Conservation (phyloP, 2,113 vertebrate genomes). For the Galeopterus variegatus region DNA sequence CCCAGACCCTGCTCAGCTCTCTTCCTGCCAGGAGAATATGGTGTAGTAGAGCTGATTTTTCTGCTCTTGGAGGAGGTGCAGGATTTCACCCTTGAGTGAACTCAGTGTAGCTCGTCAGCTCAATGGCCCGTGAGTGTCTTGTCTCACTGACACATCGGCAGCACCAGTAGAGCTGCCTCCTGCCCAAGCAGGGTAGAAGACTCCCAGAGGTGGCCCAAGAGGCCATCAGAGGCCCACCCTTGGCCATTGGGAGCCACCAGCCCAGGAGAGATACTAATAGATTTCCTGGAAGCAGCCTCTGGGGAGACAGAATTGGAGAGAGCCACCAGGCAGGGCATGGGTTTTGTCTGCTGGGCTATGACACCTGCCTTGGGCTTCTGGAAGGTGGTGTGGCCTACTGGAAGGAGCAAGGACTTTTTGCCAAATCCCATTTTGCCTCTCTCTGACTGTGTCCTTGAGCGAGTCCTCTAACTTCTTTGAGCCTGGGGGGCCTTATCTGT, state of each 20-base stretch:
- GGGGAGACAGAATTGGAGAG: background rate
- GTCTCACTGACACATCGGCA: background rate
- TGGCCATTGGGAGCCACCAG: background rate
- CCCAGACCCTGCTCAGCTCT: background rate
- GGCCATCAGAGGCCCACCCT: fast-evolving
- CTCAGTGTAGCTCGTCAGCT: background rate
- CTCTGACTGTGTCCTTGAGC: background rate
- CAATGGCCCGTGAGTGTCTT: background rate
- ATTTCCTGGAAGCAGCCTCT: background rate
- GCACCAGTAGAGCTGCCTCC: background rate
- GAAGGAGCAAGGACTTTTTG: background rate
- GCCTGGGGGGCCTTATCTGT: background rate
- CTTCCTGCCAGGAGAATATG: background rate
- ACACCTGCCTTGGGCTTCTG: background rate
- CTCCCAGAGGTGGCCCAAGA: background rate
- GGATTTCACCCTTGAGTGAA: conserved; percentile 31
- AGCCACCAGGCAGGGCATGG: too few species aligned
- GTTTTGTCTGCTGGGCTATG: background rate
- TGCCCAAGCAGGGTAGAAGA: background rate
- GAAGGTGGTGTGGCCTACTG: background rate
- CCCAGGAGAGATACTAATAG: background rate
- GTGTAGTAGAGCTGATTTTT: background rate
- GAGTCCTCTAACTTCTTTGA: background rate
- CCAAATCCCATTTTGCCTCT: background rate
- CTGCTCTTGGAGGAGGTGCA: background rate